These are phyloP conservation scores for Tamias sibiricus DNA, from an alignment of 2,113 vertebrate genomes.

Conservation along the genomic window DNA sequence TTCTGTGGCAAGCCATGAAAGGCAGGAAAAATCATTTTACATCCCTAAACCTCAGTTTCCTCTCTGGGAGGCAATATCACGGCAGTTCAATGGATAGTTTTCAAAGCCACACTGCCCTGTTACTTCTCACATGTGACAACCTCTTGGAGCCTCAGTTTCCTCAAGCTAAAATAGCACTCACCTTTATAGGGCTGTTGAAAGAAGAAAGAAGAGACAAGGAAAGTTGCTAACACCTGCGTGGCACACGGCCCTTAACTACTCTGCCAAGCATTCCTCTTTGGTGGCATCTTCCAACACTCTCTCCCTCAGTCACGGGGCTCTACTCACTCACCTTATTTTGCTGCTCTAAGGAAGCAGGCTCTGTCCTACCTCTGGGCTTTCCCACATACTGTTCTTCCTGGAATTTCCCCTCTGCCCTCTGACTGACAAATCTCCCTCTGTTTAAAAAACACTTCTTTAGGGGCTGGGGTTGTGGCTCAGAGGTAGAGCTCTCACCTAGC, in stretches of 20 bases:
- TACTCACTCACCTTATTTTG: neutral
- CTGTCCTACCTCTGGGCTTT: neutral
- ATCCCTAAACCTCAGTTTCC: neutral
- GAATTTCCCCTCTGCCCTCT: neutral
- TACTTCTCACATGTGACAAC: neutral
- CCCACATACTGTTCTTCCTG: neutral
- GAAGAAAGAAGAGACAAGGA: neutral
- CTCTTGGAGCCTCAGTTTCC: neutral
- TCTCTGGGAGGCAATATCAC: neutral
- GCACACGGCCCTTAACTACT: fast-evolving
- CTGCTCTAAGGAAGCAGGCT: neutral
- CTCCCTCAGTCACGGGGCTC: neutral
- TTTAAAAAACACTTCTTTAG: neutral
- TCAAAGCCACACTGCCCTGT: neutral
- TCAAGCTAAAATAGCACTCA: neutral
- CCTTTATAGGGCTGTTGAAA: neutral
- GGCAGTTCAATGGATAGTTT: neutral
- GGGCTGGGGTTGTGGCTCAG: too few relatives aligned
- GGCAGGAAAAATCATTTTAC: neutral
- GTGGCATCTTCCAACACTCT: neutral
- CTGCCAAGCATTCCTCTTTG: neutral
- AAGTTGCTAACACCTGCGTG: neutral
- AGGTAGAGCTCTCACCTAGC: too few relatives aligned
- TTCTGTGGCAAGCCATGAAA: neutral
- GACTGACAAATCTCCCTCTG: neutral